Conservation (phyloP, 2,888 invertebrate genomes). For the Gasteruption jaculator region DNA sequence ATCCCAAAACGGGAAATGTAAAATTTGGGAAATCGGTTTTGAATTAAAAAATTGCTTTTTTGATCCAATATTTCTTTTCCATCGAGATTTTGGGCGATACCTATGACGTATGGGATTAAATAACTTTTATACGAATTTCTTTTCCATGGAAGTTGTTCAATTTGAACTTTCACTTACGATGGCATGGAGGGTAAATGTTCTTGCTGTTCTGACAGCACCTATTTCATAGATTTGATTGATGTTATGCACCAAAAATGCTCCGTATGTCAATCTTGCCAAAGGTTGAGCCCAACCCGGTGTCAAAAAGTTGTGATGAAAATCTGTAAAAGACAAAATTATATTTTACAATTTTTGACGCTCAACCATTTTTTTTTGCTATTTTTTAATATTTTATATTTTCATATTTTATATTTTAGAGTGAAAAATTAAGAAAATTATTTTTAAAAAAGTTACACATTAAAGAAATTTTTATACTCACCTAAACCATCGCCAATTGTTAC, state of each 20-base stretch:
- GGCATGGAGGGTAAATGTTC: conserved; percentile 26
- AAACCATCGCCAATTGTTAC: conserved; percentile 36
- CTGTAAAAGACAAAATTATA: too few species aligned
- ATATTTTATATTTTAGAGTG: background rate
- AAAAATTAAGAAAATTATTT: background rate
- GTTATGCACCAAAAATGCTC: conserved; percentile 34
- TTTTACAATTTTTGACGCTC: too few species aligned
- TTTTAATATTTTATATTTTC: too few species aligned
- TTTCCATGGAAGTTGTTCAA: background rate
- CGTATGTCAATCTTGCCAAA: conserved; percentile 34
- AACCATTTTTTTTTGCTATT: too few species aligned
- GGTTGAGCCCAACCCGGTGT: conserved; percentile 37
- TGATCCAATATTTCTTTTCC: conserved; percentile 3
- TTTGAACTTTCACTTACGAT: conserved; percentile 25
- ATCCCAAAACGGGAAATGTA: background rate
- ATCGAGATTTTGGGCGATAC: background rate
- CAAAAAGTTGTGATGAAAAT: conserved; percentile 32
- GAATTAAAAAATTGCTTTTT: background rate
- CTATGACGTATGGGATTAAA: background rate
- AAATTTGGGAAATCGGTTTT: too few species aligned
- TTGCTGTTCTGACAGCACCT: conserved; percentile 28
- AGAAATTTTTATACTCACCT: conserved; percentile 26
- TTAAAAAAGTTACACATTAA: conserved; percentile 13
- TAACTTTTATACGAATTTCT: background rate
- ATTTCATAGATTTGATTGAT: conserved; percentile 32